phyloP scores from a whole-genome alignment of 1,140 invertebrate species.

The Mizuhopecten yessoensis region DNA sequence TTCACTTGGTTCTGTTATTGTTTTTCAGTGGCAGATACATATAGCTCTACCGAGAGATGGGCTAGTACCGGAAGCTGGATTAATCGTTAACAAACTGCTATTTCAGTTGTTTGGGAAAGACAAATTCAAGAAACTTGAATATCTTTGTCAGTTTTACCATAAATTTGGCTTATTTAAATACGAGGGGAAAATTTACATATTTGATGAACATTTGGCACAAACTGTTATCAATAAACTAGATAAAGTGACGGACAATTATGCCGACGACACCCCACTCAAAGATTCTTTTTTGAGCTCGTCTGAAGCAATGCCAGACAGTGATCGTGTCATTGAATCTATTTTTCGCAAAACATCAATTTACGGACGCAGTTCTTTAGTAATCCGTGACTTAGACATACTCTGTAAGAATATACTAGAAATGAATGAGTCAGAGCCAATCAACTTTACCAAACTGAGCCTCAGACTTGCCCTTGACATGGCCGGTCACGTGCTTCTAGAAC shows the following conservation, averaged over 20 bases:
- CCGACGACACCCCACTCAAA: conserved; percentile 41
- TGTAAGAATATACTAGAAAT: not conserved
- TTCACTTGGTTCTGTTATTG: too few relatives aligned
- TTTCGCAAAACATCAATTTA: conserved; percentile 50
- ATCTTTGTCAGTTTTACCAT: conserved; percentile 36
- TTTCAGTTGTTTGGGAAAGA: not conserved
- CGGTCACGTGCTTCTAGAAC: conserved; percentile 69
- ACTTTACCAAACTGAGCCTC: conserved; percentile 65
- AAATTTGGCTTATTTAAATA: conserved; percentile 44
- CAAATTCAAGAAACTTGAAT: conserved; percentile 46
- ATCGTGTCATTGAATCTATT: conserved; percentile 42
- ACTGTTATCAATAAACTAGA: conserved; percentile 50
- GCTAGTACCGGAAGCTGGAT: conserved; percentile 36
- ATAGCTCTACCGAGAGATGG: too few relatives aligned
- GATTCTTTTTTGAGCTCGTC: conserved; percentile 44
- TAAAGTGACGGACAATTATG: conserved; percentile 44
- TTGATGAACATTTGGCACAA: conserved; percentile 33
- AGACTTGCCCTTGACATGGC: conserved; percentile 71
- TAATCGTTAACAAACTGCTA: not conserved
- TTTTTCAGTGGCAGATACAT: too few relatives aligned
- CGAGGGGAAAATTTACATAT: conserved; percentile 44
- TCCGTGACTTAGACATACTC: conserved; percentile 38
- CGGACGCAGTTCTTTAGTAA: not conserved
- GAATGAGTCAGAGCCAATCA: conserved; percentile 50
- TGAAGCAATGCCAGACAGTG: conserved; percentile 30